Percentiles rank a stretch among this genome's conserved stretches.
Evolutionary conservation across 2,797 vertebrate genomes (phyloP).

Genomic region (Coreius guichenoti): DNA sequence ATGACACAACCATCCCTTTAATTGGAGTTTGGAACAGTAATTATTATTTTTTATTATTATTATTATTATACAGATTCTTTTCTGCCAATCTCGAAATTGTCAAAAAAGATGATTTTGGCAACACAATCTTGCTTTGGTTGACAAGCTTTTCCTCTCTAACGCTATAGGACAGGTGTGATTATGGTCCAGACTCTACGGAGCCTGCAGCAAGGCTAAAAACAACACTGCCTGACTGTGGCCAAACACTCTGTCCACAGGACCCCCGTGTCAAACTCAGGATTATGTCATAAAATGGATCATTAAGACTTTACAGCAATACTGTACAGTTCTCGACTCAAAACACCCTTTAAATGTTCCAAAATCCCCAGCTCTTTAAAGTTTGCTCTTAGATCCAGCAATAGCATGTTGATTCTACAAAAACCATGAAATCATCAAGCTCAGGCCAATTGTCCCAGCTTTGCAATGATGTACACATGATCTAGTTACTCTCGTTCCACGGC

Average conservation of each 20-base stretch:
- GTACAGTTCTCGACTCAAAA: background rate
- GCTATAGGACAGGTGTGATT: constrained; percentile 56
- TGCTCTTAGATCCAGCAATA: background rate
- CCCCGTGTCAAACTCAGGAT: constrained; percentile 1
- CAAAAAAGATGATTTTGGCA: background rate
- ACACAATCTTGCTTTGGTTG: constrained; percentile 30
- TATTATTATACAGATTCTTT: too few relatives aligned
- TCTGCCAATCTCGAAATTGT: background rate
- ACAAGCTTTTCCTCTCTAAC: constrained; percentile 38
- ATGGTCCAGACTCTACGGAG: constrained; percentile 57
- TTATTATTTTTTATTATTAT: too few relatives aligned
- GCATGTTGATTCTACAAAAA: background rate
- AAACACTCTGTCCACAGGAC: constrained; percentile 30
- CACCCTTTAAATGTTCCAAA: background rate
- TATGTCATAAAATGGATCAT: constrained; percentile 19
- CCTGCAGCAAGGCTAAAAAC: constrained; percentile 53
- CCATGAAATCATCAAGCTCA: background rate
- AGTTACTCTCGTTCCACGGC: background rate
- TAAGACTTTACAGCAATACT: background rate
- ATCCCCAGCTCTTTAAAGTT: too few relatives aligned
- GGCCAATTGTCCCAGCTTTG: background rate
- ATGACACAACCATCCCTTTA: background rate
- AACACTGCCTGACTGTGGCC: constrained; percentile 14
- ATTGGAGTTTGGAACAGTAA: background rate
- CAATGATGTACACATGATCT: background rate